Evolutionary conservation across 2,113 vertebrate species (phyloP), one percentile per base, ranked within the genome.

Genomic region (Rhizomys pruinosus): DNA sequence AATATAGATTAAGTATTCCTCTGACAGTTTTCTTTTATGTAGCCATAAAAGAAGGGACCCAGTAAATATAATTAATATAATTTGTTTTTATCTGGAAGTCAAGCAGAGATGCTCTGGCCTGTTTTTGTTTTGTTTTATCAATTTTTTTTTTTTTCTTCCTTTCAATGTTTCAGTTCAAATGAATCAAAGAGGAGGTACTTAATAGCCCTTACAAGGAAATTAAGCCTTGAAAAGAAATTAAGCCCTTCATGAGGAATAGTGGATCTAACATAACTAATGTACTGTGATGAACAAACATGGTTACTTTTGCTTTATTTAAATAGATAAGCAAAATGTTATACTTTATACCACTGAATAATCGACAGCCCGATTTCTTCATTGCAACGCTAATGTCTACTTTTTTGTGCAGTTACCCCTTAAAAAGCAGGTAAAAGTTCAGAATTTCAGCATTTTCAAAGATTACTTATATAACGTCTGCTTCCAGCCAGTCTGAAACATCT

Each of bases 1-100:
- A 95, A 97, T 95, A 95, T 85, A 93, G 77, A 68, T 44, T 63
- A 95, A 90, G 96, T 81, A 91, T 91, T 96, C 61, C 61, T 84
- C 73, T 96, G 92, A 85, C 91, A 92, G 82, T 96, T 93, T 96
- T 96, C 72, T 95, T 97, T 95, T 91, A 95, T 95, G 84, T 96
- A 72, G 96, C 92, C 96, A 44, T 87, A 71, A 97, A 96, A 96
- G 96, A 98, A 97, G 94, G 63, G 92, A 93, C 87, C 89, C 66
- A 85, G 15, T n/a, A n/a, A n/a, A n/a, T n/a, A n/a, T n/a, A n/a
- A n/a, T n/a, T 81, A n/a, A 72, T 74, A 87, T 15, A 94, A 84
- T 96, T 96, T 64, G 93, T 96, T 94, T 95, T 90, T 95, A 95
- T 95, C 42, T 97, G 1, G 91, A 94, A 94, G 80, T 93, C 90